Conservation (phyloP, 2,113 vertebrate genomes). For the Pituophis catenifer region DNA sequence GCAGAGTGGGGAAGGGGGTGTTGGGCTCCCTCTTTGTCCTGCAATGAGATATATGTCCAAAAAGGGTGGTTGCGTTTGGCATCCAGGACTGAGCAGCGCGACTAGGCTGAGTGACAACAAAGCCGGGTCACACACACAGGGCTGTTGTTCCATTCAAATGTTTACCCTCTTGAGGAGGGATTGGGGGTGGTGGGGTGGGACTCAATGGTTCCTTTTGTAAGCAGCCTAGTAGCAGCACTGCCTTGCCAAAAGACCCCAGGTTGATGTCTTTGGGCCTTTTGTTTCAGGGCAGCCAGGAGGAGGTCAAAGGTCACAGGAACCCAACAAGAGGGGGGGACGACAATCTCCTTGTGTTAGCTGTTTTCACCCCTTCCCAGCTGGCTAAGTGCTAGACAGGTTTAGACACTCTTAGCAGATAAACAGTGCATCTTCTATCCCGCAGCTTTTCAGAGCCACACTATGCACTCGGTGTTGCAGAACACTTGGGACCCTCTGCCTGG, state of each 20-base stretch:
- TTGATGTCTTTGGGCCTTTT: neutral
- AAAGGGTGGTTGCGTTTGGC: slow-evolving; percentile 9
- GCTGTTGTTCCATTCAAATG: slow-evolving; percentile 18
- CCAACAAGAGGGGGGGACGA: neutral
- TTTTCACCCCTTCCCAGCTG: slow-evolving; percentile 21
- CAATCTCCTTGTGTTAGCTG: slow-evolving; percentile 21
- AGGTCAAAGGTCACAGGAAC: slow-evolving; percentile 30
- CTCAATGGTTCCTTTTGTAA: slow-evolving; percentile 37
- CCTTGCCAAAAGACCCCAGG: neutral
- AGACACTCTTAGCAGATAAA: slow-evolving; percentile 20
- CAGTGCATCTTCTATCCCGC: neutral
- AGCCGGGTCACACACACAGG: slow-evolving; percentile 9
- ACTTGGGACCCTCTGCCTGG: neutral
- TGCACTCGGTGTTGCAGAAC: neutral
- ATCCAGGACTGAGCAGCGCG: neutral
- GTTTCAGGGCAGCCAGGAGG: neutral
- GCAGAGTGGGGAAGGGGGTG: neutral
- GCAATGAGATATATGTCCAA: slow-evolving; percentile 27
- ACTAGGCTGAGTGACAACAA: slow-evolving; percentile 1
- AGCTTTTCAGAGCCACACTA: neutral
- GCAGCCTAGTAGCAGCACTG: neutral
- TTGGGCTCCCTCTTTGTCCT: neutral
- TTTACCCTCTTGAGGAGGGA: neutral
- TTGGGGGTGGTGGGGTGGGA: neutral
- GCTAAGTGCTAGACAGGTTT: slow-evolving; percentile 47